Evolutionary conservation across 1,140 invertebrate genomes (phyloP), one percentile per base, ranked within the genome.

Genomic region (Drosophila rufa): DNA sequence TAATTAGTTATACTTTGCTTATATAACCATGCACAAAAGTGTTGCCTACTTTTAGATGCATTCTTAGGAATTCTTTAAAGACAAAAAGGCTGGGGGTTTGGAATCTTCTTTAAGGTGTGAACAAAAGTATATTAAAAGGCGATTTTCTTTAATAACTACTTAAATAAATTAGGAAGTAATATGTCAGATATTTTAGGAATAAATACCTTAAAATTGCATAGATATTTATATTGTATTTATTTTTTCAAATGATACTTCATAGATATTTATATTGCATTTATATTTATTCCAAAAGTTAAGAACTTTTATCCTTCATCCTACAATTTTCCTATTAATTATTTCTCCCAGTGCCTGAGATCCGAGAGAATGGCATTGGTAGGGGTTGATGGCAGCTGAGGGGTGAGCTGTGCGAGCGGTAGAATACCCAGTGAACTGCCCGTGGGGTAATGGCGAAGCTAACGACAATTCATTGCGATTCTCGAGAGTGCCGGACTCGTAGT

Each of bases 381-480:
- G 55, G 51, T 60, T 62, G 57, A 62, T 66, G 62, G 62, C 36
- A 57, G 61, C 36, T 12, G 42, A 42, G 42, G 61, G 53, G 36
- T 46, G 38, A 19, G 71, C 58, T 14, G 17, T 19, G 53, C 38
- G 38, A 5, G 51, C 3, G 51, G 47, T n/a, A 58, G 33, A 51
- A 46, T 40, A 56, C 62, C 57, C 40, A 53, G 58, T 64, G 51
- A 80, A 66, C 81, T 62, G 55, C 59, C 75, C 55, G 80, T 66
- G 80, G 60, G 64, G 79, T 75, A 76, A 71, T 68, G 45, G 61
- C 71, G 59, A 76, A 62, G 77, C 74, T 78, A 78, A 82, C 80
- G 81, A 83, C 82, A 84, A 85, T 82, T 86, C 79, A 86, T 86
- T 64, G 70, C 82, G 82, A 87, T 74, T 82, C 67, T 66, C 75